phyloP scores from a whole-genome alignment of 2,888 invertebrate genomes.

The Temnothorax ravouxi region DNA sequence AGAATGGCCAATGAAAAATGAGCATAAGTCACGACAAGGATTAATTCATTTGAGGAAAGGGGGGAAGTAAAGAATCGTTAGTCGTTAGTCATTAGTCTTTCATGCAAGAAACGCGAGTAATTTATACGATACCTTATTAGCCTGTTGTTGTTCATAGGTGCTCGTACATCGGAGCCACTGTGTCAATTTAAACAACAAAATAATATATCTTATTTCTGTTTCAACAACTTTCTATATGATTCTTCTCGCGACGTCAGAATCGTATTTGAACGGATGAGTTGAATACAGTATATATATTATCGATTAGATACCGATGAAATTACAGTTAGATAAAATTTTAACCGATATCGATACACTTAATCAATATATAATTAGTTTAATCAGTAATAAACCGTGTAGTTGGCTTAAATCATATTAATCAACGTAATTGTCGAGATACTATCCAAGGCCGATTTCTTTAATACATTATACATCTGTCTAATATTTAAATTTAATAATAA shows the following conservation, averaged over 20 bases:
- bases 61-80: neutral
- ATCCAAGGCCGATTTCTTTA: neutral
- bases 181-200: constrained; percentile 77
- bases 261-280: neutral
- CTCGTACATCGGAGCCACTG: constrained; percentile 82
- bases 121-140: constrained; percentile 87
- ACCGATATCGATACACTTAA: neutral
- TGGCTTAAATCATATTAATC: neutral
- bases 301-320: neutral
- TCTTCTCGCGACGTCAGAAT: neutral
- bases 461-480: neutral
- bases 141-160: constrained; percentile 86
- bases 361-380: neutral
- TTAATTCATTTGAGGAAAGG: neutral
- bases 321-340: neutral
- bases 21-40: neutral
- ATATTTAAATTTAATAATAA: neutral
- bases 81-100: constrained; percentile 40
- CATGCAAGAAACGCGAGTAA: constrained; percentile 59
- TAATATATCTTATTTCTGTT: constrained; percentile 62
- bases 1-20: neutral
- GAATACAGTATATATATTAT: neutral
- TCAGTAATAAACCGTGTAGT: neutral
- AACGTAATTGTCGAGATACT: neutral
- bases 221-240: neutral